Evolutionary conservation across 2,113 vertebrate species (phyloP).

Genomic region (Mustelus asterias): DNA sequence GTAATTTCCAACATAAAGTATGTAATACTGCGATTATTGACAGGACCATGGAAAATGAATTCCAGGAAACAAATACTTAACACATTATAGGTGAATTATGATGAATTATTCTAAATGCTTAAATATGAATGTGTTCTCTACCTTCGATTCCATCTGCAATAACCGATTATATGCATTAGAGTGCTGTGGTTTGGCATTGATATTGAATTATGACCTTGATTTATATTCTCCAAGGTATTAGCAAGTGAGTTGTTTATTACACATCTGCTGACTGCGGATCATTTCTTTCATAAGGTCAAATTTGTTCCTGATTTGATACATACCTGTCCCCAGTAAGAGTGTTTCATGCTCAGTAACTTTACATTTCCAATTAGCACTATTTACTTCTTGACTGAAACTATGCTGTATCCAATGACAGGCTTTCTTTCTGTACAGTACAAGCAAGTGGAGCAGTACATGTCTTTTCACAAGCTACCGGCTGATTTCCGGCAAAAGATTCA

Average conservation of each 20-base stretch:
- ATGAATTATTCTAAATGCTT: background rate
- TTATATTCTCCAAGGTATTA: background rate
- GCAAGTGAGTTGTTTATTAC: background rate
- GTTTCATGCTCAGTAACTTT: background rate
- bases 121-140: background rate
- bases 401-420: constrained; percentile 38
- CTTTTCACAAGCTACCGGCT: constrained; percentile 92
- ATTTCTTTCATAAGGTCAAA: background rate
- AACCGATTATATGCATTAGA: background rate
- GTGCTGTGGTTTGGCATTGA: background rate
- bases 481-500: constrained; percentile 96
- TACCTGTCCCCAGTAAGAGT: background rate
- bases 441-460: constrained; percentile 99
- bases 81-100: background rate
- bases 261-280: background rate
- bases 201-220: background rate
- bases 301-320: background rate
- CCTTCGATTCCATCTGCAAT: background rate
- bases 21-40: background rate
- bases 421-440: constrained; percentile 70
- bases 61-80: background rate
- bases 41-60: background rate
- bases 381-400: constrained; percentile 28
- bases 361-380: background rate
- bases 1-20: background rate